Evolutionary conservation across 2,113 vertebrate species (phyloP).

Genomic region (Rhipidura dahli): DNA sequence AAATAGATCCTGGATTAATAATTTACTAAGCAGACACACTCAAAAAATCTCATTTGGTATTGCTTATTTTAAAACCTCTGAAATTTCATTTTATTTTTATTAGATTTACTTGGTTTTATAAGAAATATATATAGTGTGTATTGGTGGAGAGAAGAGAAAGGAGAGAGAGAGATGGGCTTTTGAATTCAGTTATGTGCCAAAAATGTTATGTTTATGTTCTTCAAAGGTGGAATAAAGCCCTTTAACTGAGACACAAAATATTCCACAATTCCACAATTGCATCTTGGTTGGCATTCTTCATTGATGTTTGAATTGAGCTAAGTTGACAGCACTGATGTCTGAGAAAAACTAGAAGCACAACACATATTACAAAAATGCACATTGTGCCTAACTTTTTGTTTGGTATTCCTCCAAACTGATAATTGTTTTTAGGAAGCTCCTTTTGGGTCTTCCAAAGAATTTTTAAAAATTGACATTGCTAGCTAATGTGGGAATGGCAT

Average conservation of each 20-base stretch:
- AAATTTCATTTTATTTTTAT: background rate
- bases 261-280: background rate
- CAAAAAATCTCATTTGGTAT: background rate
- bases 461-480: background rate
- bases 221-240: background rate
- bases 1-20: background rate
- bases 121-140: background rate
- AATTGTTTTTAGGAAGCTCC: background rate
- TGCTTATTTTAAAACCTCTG: background rate
- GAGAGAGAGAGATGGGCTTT: background rate
- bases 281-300: background rate
- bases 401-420: background rate
- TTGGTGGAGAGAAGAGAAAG: background rate
- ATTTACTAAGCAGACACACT: background rate
- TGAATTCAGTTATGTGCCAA: background rate
- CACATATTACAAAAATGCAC: background rate
- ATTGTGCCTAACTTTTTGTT: background rate
- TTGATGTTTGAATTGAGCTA: background rate
- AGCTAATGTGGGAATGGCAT: background rate
- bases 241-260: background rate
- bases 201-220: background rate
- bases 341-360: background rate
- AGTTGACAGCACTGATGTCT: background rate
- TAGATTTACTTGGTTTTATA: background rate
- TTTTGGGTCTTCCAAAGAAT: constrained; percentile 6